Evolutionary conservation across 2,888 invertebrate genomes (phyloP), one percentile per base, ranked within the genome.

Genomic region (Amphipyra tragopoginis): DNA sequence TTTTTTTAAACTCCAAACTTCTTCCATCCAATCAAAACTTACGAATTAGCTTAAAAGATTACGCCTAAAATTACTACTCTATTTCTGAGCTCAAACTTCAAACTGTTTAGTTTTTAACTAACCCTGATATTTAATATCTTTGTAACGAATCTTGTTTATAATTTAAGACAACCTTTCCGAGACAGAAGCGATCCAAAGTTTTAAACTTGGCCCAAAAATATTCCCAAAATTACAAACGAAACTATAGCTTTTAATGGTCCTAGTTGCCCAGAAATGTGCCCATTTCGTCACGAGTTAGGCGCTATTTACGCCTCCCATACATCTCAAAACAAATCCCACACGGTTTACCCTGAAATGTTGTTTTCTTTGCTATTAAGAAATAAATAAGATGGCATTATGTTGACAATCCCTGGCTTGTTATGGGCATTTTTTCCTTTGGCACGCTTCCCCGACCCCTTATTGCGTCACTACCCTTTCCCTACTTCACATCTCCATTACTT

Each of bases 351-450:
- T 55, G 54, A 75, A 81, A 80, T 77, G 81, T 84, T 84, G 80
- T 86, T 86, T 87, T 84, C 83, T 84, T 79, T 77, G 81, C 85
- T 85, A 86, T 88, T 87, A 86, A 84, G 83, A 85, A 82, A 86
- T 83, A 88, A 86, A 86, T 83, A 87, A 85, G 77, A 79, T 76
- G 76, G 78, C 80, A 83, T 84, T 82, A 84, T 81, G 84, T 82
- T 77, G 81, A 77, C 83, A 69, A 86, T 85, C 80, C 84, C 72
- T 83, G 62, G 65, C 77, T 77, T 58, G 61, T 79, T 79, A 79
- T 77, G 56, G 71, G 39, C 59, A 62, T 77, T 77, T 72, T 86
- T 86, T 85, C 83, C 82, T 81, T 76, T 79, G 78, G 78, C 80
- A 79, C 75, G 75, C 74, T 79, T 71, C 64, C 65, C 67, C 65